Evolutionary conservation across 2,113 vertebrate genomes (phyloP), one percentile per base, ranked within the genome.

Genomic region (Physeter macrocephalus): DNA sequence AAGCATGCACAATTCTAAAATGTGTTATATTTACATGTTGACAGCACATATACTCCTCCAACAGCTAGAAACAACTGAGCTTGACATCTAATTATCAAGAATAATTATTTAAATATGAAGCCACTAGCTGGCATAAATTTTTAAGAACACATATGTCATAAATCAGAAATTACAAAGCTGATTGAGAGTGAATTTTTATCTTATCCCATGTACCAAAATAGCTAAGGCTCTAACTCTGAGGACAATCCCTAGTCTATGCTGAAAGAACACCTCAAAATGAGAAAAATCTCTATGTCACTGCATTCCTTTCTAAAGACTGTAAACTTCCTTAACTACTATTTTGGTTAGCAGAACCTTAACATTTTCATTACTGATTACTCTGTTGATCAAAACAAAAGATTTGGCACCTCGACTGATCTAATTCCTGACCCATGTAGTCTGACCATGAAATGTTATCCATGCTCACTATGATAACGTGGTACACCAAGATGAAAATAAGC

Each of bases 1-100:
- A 93, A 87, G 49, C 67, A n/a, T 52, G 31, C 52, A 18, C 18
- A 41, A 15, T 80, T 94, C 85, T 97, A 78, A 93, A 93, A 49
- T 85, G 67, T 91, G 72, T 80, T 75, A 61, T 64, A 86, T 89
- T 93, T 93, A 74, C 43, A 52, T 87, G 52, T 31, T 64, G 62
- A 93, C 49, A 92, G 25, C n/a, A 93, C 57, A 89, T 54, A 57
- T 12, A 93, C 59, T 82, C 82, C 29, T 94, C 80, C 43, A 80
- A 93, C 17, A 94, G 93, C 62, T 88, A 96, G 39, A 94, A 94
- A 88, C 71, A 82, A 78, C 62, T 67, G 52, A 93, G 49, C 31
- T 66, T 94, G 81, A 77, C 71, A 90, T 93, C 75, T 90, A 96
- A 88, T 96, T 97, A 86, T 66, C 89, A 94, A 92, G 57, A 96